Base-by-base conservation (phyloP, 2,113 vertebrate genomes). In the Pelvicachromis taeniatus region DNA sequence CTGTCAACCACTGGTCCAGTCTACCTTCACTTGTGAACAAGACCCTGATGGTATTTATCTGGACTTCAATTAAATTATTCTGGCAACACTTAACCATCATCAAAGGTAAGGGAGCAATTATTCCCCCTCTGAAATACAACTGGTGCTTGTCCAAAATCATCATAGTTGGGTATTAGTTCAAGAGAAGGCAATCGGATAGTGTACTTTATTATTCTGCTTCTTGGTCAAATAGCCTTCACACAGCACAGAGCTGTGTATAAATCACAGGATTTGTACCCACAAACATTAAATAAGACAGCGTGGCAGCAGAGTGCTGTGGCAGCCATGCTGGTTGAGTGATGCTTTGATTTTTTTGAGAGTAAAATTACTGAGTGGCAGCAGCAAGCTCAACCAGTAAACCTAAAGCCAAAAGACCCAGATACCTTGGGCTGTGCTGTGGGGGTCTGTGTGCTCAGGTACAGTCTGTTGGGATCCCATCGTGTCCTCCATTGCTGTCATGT, bases 401-500 rank as follows among this genome's bases (percentile, higher is more conserved):
- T 63, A 10, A 61, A 52, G 35, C 6, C 5, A 23, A 63, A 5
- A n/a, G 33, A 53, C 26, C 26, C 48, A 80, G 17, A n/a, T 52
- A 93, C 93, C 83, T 33, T 83, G 81, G 17, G 23, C 10, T 80
- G 59, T 26, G 53, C 4, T 78, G 59, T 33, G 92, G 84, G 92
- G 70, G 19, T 88, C 77, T 53, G 81, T 78, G 5, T 79, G 19
- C 56, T 38, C 4, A 21, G 73, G 52, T 1, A 88, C 82, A 12
- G 84, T 58, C 3, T 86, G 85, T 81, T 94, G 95, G 88, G 92
- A 90, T 63, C 93, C 96, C 85, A 97, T 85, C 2, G 91, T 93
- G 77, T 96, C 96, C 33, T 95, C 97, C 86, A 96, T 94, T 0
- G 55, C 70, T 19, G 93, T 95, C 78, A 96, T 86, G 1, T 96